phyloP scores from a whole-genome alignment of 2,797 vertebrate genomes.

The Rhinichthys osculus region DNA sequence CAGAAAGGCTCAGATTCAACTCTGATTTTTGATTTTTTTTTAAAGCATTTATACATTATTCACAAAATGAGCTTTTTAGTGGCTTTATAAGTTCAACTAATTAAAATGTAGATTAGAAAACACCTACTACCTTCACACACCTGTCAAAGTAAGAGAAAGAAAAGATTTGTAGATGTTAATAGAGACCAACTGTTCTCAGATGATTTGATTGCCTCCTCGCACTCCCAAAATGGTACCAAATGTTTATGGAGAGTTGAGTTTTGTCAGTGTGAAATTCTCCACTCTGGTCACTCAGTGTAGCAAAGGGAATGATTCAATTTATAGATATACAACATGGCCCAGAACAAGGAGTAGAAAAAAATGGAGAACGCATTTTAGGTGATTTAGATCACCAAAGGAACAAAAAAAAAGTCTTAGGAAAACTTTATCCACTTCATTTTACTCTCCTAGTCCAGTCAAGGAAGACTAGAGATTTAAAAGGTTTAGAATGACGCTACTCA shows the following conservation, averaged over 20 bases:
- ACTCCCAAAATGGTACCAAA: slow-evolving; percentile 71
- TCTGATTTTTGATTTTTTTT: slow-evolving; percentile 68
- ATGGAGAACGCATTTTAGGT: neutral
- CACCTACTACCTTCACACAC: slow-evolving; percentile 80
- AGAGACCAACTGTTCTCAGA: slow-evolving; percentile 8
- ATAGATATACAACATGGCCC: slow-evolving; percentile 35
- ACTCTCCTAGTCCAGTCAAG: slow-evolving; percentile 45
- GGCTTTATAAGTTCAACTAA: slow-evolving; percentile 74
- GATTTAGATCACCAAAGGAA: neutral
- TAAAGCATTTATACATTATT: slow-evolving; percentile 82
- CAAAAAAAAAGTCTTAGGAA: neutral
- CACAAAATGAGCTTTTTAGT: slow-evolving; percentile 82
- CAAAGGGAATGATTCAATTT: slow-evolving; percentile 56
- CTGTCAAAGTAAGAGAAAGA: slow-evolving; percentile 63
- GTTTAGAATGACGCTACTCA: slow-evolving; percentile 26
- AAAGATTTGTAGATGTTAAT: slow-evolving; percentile 57
- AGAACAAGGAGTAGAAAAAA: slow-evolving; percentile 1
- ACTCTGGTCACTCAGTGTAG: slow-evolving; percentile 54
- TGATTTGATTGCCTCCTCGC: neutral
- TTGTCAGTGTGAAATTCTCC: slow-evolving; percentile 6
- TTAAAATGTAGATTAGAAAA: slow-evolving; percentile 64
- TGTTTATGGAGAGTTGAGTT: slow-evolving; percentile 43
- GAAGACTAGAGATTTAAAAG: slow-evolving; percentile 46
- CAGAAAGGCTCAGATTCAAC: slow-evolving; percentile 80
- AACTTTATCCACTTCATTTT: slow-evolving; percentile 32